Base-by-base conservation (phyloP, 2,113 vertebrate species). In the Cyprinodon tularosa region DNA sequence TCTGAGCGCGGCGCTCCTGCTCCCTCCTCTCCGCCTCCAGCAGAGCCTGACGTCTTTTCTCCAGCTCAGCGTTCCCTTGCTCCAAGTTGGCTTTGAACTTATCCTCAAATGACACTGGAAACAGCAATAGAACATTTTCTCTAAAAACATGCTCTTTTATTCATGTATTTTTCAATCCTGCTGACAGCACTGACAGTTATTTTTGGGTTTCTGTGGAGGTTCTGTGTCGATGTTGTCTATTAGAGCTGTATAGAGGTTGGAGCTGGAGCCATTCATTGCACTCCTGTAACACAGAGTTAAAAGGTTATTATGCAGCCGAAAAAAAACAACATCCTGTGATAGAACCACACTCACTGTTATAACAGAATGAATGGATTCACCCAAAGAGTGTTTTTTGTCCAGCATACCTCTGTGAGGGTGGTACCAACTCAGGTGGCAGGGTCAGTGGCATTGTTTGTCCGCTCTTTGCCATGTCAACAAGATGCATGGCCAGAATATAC, bases 401-500 rank as follows among this genome's bases (percentile, higher is more conserved):
- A n/a, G 40, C 65, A 57, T 86, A 97, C 97, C 96, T 96, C 61
- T 95, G 94, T 72, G 96, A 94, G 8, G 97, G 97, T 12, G 97
- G 97, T 3, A 98, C 88, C 12, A 99, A 92, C 38, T 98, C 97
- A 1, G 84, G 88, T 78, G 97, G 97, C 77, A 99, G 94, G 0
- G 95, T 94, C 22, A 96, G 93, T 0, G 98, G 97, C 64, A 99
- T 90, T 0, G 96, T 94, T 65, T 97, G 96, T 60, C 97, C 96
- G 0, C 83, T 91, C 91, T 93, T 98, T 71, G 96, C 96, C 94
- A 97, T 92, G 74, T 99, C 98, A 0, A 97, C 97, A 40, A 99
- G 94, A 75, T 99, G 97, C 98, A 99, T 98, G 0, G 97, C 97
- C 81, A 99, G 91, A 77, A 98, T 96, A 89, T 98, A 99, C 92